These are phyloP conservation scores for Drosophila erecta DNA, from an alignment of 1,140 invertebrate genomes.

Conservation along the genomic window DNA sequence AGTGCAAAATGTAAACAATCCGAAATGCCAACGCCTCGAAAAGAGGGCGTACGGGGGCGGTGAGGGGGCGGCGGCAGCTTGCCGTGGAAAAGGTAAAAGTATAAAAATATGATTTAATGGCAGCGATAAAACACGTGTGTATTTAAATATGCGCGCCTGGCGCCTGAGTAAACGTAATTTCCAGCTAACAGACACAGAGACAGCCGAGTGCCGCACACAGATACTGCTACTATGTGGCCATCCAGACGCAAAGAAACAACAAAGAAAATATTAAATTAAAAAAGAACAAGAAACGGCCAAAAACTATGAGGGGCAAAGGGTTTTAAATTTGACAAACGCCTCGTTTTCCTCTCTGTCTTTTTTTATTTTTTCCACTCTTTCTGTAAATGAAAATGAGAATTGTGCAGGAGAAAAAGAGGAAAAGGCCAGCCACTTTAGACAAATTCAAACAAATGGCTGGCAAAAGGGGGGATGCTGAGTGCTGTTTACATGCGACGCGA, in stretches of 20 bases:
- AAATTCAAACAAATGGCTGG: constrained; percentile 80
- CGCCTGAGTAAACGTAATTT: constrained; percentile 84
- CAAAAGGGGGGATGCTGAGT: constrained; percentile 11
- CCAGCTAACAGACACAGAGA: constrained; percentile 52
- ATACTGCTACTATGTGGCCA: constrained; percentile 24
- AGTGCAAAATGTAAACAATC: constrained; percentile 84
- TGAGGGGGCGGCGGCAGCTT: constrained; percentile 12
- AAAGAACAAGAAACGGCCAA: constrained; percentile 62
- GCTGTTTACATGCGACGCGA: constrained; percentile 72
- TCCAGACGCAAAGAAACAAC: constrained; percentile 66
- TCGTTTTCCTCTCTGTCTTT: constrained; percentile 15
- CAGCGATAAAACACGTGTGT: constrained; percentile 85
- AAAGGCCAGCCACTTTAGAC: constrained; percentile 72
- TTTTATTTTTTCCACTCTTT: not conserved
- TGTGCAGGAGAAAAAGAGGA: constrained; percentile 55
- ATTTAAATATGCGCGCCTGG: constrained; percentile 84
- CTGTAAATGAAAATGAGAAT: constrained; percentile 46
- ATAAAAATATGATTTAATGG: constrained; percentile 85
- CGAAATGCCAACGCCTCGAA: constrained; percentile 62
- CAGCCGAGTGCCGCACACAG: not conserved
- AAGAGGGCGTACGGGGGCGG: constrained; percentile 9
- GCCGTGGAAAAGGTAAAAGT: constrained; percentile 74
- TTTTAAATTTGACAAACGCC: constrained; percentile 60
- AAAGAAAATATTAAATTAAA: constrained; percentile 78
- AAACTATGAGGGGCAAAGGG: constrained; percentile 44